Evolutionary conservation across 2,888 invertebrate species (phyloP), one percentile per base, ranked within the genome.

Genomic region (Uloborus plumipes): DNA sequence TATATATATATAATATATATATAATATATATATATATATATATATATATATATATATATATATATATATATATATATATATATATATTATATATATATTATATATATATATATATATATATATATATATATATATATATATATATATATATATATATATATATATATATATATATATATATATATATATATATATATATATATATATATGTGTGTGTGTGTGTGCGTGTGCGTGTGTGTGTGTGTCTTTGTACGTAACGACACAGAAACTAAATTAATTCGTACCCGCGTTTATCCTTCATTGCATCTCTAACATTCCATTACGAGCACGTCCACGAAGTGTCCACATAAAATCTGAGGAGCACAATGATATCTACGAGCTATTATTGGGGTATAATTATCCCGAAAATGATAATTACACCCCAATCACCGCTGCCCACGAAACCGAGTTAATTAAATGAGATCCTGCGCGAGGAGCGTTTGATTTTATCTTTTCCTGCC

Each of bases 111-210:
- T 26, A 4, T 15, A 1, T 15, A 55, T 9, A 15, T 9, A 15
- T 15, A 55, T 55, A 11, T 55, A 15, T 9, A 55, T n/a, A 2
- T 26, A 4, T 15, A 1, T 15, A 55, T 9, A 15, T 9, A 15
- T 15, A 55, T 55, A 11, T 55, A 15, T 9, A 55, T n/a, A 2
- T 26, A 4, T 15, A 1, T 15, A 55, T 9, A 15, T 9, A 15
- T 15, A 55, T 55, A 11, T 55, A 15, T 9, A 55, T n/a, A n/a
- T n/a, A n/a, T n/a, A n/a, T n/a, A n/a, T n/a, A n/a, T 53, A 53
- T 53, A 53, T 53, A 53, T 53, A 53, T 53, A 53, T 53, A 53
- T 53, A 53, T 53, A 53, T 53, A 53, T 53, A 53, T 53, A 53
- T 53, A 53, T 53, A 53, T 53, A 9, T 53, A 9, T 53, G 18